phyloP scores from a whole-genome alignment of 2,888 invertebrate genomes.

The Hydrotaea cyrtoneurina region DNA sequence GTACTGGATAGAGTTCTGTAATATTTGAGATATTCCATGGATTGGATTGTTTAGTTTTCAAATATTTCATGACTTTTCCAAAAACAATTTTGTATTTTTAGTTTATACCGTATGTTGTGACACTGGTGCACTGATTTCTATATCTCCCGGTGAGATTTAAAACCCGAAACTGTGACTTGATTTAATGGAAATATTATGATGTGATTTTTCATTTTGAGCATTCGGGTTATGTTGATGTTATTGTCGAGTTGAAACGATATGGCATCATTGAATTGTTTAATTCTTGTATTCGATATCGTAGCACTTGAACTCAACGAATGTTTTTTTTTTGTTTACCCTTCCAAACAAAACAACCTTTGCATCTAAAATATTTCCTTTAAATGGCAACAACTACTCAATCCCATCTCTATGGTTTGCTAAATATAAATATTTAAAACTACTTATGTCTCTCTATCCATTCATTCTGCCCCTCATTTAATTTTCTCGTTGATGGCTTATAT shows the following conservation, averaged over 20 bases:
- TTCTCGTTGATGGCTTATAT: not conserved
- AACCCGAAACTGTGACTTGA: not conserved
- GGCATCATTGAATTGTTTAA: too few species aligned
- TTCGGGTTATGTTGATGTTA: too few species aligned
- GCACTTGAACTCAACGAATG: too few species aligned
- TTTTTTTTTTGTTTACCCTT: too few species aligned
- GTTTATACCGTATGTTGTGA: too few species aligned
- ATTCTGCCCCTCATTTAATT: not conserved
- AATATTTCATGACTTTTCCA: conserved; percentile 43
- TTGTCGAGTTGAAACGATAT: too few species aligned
- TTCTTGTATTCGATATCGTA: too few species aligned
- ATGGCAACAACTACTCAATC: too few species aligned
- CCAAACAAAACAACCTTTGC: too few species aligned
- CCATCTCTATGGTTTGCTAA: too few species aligned
- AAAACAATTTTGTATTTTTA: too few species aligned
- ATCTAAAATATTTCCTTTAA: too few species aligned
- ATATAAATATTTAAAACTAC: not conserved
- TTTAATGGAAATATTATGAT: not conserved
- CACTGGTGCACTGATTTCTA: not conserved
- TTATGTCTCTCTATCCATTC: not conserved
- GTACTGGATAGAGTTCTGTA: conserved; percentile 43
- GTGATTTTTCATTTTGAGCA: not conserved
- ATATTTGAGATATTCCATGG: conserved; percentile 37
- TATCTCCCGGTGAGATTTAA: not conserved
- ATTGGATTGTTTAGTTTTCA: not conserved